Evolutionary conservation across 2,888 invertebrate genomes (phyloP), one percentile per base, ranked within the genome.

Genomic region (Teinopalpus imperialis): DNA sequence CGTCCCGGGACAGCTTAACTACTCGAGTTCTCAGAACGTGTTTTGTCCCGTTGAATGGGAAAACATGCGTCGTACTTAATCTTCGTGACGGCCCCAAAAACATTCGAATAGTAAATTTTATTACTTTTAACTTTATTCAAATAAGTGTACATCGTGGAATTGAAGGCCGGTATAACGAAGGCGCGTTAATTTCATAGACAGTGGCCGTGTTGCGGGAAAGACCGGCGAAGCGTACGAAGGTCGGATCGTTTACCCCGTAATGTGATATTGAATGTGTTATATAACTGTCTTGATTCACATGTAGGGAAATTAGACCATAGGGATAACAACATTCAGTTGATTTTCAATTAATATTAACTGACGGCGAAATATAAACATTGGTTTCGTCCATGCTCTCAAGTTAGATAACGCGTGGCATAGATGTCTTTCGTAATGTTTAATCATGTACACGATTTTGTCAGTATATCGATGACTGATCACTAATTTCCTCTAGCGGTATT

Each of bases 231-330:
- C 81, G 80, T 79, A 71, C 66, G 69, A 77, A 81, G 81, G 77
- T 77, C 74, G 76, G 72, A 81, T 78, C 77, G 67, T 69, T 82
- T 82, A 78, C 79, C 66, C 74, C 58, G 75, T 73, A 76, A 79
- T 66, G 62, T 66, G 69, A 85, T 81, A 81, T 70, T 69, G 59
- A 65, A 71, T 66, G 64, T 68, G 69, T 81, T 82, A 73, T 69
- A 68, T 76, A 82, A 81, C 73, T 69, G 65, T 70, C 57, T 63
- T 61, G 57, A 51, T 56, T 57, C 57, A 56, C 54, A 53, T 64
- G 66, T 64, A 62, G 59, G 64, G 56, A 70, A 66, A 66, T 48
- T 54, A 45, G 66, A 66, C 74, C 61, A 54, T 73, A 66, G 50
- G 36, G 24, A 7, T 14, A 51, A 51, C 32, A 50, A 26, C 42